phyloP scores from a whole-genome alignment of 2,888 invertebrate genomes.

The Anthophora plumipes region DNA sequence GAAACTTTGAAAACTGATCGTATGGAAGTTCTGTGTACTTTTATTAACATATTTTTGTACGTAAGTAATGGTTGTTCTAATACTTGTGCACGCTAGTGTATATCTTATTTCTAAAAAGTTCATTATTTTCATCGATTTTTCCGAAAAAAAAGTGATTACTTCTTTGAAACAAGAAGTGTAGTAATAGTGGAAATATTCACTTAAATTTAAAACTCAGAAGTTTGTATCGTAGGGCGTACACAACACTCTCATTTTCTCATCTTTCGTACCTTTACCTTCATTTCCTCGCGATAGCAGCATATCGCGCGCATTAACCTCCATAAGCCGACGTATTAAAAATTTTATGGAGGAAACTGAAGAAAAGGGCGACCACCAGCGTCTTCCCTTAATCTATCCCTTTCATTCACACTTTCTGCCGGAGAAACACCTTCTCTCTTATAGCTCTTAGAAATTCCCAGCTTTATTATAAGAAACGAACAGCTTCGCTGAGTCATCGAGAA shows the following conservation, averaged over 20 bases:
- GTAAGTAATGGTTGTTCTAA: too few relatives aligned
- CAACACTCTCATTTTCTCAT: constrained; percentile 5
- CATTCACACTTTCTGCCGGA: background rate
- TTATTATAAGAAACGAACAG: constrained; percentile 2
- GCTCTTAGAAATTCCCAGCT: constrained; percentile 6
- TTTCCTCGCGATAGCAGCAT: background rate
- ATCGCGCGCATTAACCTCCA: constrained; percentile 9
- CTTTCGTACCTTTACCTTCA: constrained; percentile 15
- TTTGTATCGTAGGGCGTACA: background rate
- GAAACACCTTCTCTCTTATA: background rate
- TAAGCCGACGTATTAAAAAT: constrained; percentile 30
- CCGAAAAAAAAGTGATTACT: too few relatives aligned
- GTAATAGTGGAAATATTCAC: too few relatives aligned
- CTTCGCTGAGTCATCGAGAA: constrained; percentile 1
- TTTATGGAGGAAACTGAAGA: constrained; percentile 4
- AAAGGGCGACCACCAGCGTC: background rate
- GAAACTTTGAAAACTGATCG: too few relatives aligned
- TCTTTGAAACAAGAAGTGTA: too few relatives aligned
- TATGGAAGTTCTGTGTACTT: too few relatives aligned
- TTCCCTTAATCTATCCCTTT: constrained; percentile 11
- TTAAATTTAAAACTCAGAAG: constrained; percentile 7
- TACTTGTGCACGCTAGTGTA: too few relatives aligned
- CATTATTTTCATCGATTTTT: too few relatives aligned
- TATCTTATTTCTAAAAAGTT: too few relatives aligned
- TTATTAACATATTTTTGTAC: too few relatives aligned